These are phyloP conservation scores for Papilio protenor DNA, from an alignment of 2,888 invertebrate genomes.

Conservation along the genomic window DNA sequence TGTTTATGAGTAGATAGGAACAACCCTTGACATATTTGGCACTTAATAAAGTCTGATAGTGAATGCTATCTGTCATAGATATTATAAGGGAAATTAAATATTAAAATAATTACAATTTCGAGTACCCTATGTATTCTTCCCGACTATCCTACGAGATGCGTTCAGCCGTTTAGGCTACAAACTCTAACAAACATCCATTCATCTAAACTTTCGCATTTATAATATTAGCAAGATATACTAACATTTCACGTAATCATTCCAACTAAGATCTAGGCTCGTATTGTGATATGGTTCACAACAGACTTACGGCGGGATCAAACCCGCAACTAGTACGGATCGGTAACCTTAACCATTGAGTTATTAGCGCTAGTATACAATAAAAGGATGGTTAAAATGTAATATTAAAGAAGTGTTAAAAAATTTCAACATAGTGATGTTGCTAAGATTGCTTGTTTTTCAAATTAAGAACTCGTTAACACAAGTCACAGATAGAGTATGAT, in stretches of 20 bases:
- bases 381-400: background rate
- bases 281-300: no score
- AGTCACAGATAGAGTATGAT: conserved; percentile 21
- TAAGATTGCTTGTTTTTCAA: background rate
- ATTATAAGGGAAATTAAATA: background rate
- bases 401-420: background rate
- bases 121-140: no score
- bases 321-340: background rate
- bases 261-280: background rate
- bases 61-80: background rate
- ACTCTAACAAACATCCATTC: no score
- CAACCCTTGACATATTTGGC: conserved; percentile 11
- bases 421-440: background rate
- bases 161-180: no score
- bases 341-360: background rate
- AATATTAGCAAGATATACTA: no score
- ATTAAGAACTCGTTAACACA: conserved; percentile 8
- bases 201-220: no score
- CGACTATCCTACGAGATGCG: no score
- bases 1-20: background rate
- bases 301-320: background rate
- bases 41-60: conserved; percentile 5
- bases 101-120: background rate
- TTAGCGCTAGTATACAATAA: background rate
- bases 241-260: background rate